phyloP scores from a whole-genome alignment of 1,140 invertebrate genomes.

The Bombus pyrosoma region DNA sequence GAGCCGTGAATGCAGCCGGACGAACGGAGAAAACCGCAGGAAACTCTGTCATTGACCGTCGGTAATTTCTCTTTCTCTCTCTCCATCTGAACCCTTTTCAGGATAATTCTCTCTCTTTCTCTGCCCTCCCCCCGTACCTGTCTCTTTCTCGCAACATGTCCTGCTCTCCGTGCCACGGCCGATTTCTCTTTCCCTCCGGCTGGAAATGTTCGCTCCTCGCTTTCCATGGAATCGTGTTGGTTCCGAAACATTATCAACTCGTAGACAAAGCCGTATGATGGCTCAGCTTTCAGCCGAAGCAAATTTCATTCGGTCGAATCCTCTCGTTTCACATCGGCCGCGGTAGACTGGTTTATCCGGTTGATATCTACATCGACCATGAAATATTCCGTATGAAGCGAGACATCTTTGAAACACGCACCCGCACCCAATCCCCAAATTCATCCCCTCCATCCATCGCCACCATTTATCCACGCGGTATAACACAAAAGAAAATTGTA shows the following conservation, averaged over 20 bases:
- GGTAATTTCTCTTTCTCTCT: slow-evolving; percentile 66
- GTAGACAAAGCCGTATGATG: slow-evolving; percentile 61
- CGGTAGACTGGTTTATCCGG: slow-evolving; percentile 46
- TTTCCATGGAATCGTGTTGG: slow-evolving; percentile 45
- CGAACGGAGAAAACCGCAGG: slow-evolving; percentile 72
- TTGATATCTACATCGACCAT: slow-evolving; percentile 35
- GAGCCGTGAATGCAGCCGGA: slow-evolving; percentile 69
- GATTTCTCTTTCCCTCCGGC: slow-evolving; percentile 13
- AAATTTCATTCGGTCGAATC: slow-evolving; percentile 58
- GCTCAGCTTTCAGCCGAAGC: slow-evolving; percentile 48
- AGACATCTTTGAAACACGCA: not conserved
- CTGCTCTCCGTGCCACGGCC: not conserved
- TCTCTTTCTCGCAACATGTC: slow-evolving; percentile 2
- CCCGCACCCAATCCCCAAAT: too few relatives aligned
- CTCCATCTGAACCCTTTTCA: not conserved
- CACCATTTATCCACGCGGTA: not conserved
- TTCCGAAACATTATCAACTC: slow-evolving; percentile 65
- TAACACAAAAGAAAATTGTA: slow-evolving; percentile 12
- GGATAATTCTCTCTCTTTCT: not conserved
- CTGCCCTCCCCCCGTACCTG: too few relatives aligned
- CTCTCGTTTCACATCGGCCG: slow-evolving; percentile 4
- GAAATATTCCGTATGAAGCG: slow-evolving; percentile 36
- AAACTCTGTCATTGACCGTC: slow-evolving; percentile 70
- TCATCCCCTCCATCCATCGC: too few relatives aligned
- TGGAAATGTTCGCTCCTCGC: slow-evolving; percentile 29